These are phyloP conservation scores for Reinhardtius hippoglossoides DNA, from an alignment of 2,113 vertebrate species.

Conservation along the genomic window DNA sequence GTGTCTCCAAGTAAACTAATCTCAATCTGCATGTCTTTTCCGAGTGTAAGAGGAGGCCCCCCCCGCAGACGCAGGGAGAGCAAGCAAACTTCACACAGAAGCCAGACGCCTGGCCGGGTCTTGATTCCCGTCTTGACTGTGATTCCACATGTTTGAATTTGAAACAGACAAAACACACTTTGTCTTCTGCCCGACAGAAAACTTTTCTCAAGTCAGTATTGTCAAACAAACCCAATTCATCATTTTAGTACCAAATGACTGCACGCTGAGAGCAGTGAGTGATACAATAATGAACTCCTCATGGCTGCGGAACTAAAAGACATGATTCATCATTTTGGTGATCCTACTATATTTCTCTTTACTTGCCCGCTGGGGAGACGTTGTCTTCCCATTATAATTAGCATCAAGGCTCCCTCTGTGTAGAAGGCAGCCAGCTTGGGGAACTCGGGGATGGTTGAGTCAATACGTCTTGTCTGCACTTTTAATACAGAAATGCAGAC, in stretches of 20 bases:
- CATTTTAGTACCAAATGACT: constrained; percentile 56
- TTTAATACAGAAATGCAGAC: constrained; percentile 75
- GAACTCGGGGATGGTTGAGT: constrained; percentile 75
- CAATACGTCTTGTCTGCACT: constrained; percentile 77
- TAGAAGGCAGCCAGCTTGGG: constrained; percentile 69
- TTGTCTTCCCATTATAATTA: constrained; percentile 81
- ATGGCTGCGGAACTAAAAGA: constrained; percentile 70
- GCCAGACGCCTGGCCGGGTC: neutral
- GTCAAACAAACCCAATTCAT: constrained; percentile 65
- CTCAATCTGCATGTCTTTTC: too few species aligned
- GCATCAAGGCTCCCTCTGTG: constrained; percentile 72
- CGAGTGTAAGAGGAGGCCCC: too few species aligned
- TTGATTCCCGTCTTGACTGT: neutral
- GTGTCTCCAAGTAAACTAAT: too few species aligned
- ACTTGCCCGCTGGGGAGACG: constrained; percentile 67
- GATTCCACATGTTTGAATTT: constrained; percentile 8
- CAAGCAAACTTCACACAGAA: too few species aligned
- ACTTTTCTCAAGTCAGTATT: constrained; percentile 29
- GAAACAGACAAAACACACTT: constrained; percentile 24
- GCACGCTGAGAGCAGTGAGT: constrained; percentile 63
- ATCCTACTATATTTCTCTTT: constrained; percentile 70
- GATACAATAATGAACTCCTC: constrained; percentile 75
- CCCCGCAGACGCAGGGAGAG: too few species aligned
- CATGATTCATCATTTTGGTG: constrained; percentile 75
- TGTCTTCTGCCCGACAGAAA: constrained; percentile 21